phyloP scores from a whole-genome alignment of 2,797 vertebrate genomes.

The Gadopsis bispinosus region DNA sequence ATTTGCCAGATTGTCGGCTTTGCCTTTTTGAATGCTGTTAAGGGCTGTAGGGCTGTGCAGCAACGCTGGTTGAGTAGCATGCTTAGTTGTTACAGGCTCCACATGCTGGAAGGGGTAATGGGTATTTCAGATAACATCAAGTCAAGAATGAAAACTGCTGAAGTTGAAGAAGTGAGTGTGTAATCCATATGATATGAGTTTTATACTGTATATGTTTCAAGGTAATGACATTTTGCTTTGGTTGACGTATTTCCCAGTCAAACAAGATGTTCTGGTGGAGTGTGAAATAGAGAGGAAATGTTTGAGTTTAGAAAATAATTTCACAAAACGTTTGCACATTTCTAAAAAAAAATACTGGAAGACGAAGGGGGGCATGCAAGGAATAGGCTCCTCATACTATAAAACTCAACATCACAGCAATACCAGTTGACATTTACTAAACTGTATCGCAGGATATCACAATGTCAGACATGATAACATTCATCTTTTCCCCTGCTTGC shows the following conservation, averaged over 20 bases:
- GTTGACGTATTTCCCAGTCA: constrained; percentile 11
- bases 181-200: constrained; percentile 18
- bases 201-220: not conserved
- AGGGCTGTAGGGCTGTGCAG: constrained; percentile 28
- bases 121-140: constrained; percentile 19
- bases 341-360: not conserved
- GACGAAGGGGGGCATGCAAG: not conserved
- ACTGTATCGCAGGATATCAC: not conserved
- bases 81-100: constrained; percentile 17
- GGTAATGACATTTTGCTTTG: not conserved
- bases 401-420: not conserved
- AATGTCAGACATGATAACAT: not conserved
- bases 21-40: constrained; percentile 49
- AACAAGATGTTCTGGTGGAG: not conserved
- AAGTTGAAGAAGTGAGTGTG: constrained; percentile 6
- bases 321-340: not conserved
- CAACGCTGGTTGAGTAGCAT: constrained; percentile 8
- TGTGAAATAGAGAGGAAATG: not conserved
- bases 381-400: not conserved
- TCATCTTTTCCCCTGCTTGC: constrained; percentile 26
- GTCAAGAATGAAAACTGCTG: constrained; percentile 9
- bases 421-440: no score
- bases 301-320: not conserved
- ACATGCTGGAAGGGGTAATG: constrained; percentile 10
- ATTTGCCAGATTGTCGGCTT: constrained; percentile 52